Conservation (phyloP, 2,888 invertebrate genomes). For the Microchrysa polita region DNA sequence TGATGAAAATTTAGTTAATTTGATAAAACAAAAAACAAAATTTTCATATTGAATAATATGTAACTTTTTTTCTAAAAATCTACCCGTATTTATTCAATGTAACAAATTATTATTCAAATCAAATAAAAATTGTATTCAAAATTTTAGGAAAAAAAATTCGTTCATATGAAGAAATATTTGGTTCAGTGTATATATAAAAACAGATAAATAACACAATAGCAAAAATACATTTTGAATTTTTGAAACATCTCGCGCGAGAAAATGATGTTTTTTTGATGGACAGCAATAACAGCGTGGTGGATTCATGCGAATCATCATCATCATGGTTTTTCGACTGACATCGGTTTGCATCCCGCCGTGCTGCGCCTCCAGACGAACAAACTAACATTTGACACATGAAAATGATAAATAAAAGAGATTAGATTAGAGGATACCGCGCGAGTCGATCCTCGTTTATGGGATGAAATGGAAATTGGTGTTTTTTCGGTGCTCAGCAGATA, state of each 20-base stretch:
- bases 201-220: neutral
- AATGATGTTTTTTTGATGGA: neutral
- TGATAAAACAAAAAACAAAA: too few species aligned
- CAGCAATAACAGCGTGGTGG: neutral
- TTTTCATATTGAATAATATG: too few species aligned
- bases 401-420: conserved; percentile 39
- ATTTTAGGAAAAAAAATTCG: too few species aligned
- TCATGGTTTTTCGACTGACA: too few species aligned
- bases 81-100: too few species aligned
- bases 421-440: conserved; percentile 14
- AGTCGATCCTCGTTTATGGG: neutral
- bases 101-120: too few species aligned
- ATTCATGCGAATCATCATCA: too few species aligned
- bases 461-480: neutral
- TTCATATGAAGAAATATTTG: too few species aligned
- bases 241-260: neutral
- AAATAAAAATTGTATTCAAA: too few species aligned
- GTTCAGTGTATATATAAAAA: neutral
- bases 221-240: neutral
- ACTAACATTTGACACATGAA: conserved; percentile 38
- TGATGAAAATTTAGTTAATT: too few species aligned
- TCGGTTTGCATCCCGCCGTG: too few species aligned
- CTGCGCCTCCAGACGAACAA: neutral
- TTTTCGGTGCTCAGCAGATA: neutral
- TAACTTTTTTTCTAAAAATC: too few species aligned